Evolutionary conservation across 2,113 vertebrate species (phyloP).

Genomic region (Microcebus tavaratra): DNA sequence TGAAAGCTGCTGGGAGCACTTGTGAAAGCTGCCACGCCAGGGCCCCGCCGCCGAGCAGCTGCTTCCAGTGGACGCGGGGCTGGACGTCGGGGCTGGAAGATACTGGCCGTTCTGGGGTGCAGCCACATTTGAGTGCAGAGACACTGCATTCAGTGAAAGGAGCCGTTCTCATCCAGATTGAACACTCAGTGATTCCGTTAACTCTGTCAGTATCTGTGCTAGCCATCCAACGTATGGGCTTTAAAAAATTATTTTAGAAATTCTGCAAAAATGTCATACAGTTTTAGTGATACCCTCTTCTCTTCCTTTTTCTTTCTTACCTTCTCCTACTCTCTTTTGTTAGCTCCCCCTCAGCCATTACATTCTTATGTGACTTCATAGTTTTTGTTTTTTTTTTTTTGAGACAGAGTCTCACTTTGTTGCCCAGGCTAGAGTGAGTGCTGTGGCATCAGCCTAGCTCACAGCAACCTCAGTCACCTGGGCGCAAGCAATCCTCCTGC

Average conservation of each 20-base stretch:
- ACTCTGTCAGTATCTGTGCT: not conserved
- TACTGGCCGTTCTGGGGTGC: too few relatives aligned
- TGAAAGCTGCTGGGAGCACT: not conserved
- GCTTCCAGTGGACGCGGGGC: not conserved
- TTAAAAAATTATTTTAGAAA: conserved; percentile 4
- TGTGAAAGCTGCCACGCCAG: not conserved
- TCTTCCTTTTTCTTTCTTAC: not conserved
- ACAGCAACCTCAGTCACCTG: too few relatives aligned
- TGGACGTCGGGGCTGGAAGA: too few relatives aligned
- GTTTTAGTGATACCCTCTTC: not conserved
- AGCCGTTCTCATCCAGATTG: not conserved
- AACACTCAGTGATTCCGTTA: not conserved
- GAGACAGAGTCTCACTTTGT: too few relatives aligned
- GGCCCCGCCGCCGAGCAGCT: not conserved
- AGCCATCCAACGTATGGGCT: not conserved
- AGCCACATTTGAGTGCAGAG: not conserved
- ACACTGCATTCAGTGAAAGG: not conserved
- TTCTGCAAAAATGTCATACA: not conserved
- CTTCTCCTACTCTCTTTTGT: not conserved
- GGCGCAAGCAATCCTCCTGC: too few relatives aligned
- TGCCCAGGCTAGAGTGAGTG: too few relatives aligned
- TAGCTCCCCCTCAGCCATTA: not conserved
- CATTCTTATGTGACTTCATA: not conserved
- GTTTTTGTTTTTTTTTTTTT: not conserved
- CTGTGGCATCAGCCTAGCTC: too few relatives aligned